Conservation (phyloP, 2,113 vertebrate genomes). For the Vimba vimba region DNA sequence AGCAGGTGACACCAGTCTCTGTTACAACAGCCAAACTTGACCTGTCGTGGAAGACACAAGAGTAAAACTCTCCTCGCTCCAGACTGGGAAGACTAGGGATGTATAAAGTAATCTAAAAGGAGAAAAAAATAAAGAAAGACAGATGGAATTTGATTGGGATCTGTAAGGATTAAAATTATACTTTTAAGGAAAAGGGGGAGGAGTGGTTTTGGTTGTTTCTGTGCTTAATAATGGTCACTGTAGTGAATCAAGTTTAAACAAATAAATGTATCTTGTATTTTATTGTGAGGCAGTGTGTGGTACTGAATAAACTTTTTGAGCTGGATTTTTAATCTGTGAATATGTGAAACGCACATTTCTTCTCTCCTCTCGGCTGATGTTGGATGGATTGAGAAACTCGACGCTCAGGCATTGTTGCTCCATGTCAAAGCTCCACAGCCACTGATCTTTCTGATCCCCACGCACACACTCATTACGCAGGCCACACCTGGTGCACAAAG, state of each 20-base stretch:
- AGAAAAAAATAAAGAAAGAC: not conserved
- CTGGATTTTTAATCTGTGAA: not conserved
- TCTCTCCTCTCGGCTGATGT: slow-evolving; percentile 75
- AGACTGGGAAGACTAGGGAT: slow-evolving; percentile 85
- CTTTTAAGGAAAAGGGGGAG: not conserved
- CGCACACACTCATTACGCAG: slow-evolving; percentile 81
- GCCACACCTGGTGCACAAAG: slow-evolving; percentile 72
- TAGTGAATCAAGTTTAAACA: not conserved
- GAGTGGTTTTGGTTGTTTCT: not conserved
- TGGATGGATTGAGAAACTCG: slow-evolving; percentile 84
- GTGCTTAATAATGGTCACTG: not conserved
- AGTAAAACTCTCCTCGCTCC: slow-evolving; percentile 82
- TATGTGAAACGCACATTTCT: slow-evolving; percentile 33
- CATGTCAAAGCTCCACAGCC: slow-evolving; percentile 96
- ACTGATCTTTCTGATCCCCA: slow-evolving; percentile 79
- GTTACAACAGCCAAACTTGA: slow-evolving; percentile 82
- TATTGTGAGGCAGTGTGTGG: not conserved
- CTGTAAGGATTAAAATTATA: not conserved
- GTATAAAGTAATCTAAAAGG: slow-evolving; percentile 83
- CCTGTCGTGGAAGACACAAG: slow-evolving; percentile 85
- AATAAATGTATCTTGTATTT: not conserved
- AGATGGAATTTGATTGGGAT: not conserved
- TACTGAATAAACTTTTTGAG: not conserved
- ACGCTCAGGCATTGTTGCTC: slow-evolving; percentile 84
- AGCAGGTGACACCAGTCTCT: slow-evolving; percentile 83